Evolutionary conservation across 2,888 invertebrate genomes (phyloP), one percentile per base, ranked within the genome.

Genomic region (Drosophila cognata): DNA sequence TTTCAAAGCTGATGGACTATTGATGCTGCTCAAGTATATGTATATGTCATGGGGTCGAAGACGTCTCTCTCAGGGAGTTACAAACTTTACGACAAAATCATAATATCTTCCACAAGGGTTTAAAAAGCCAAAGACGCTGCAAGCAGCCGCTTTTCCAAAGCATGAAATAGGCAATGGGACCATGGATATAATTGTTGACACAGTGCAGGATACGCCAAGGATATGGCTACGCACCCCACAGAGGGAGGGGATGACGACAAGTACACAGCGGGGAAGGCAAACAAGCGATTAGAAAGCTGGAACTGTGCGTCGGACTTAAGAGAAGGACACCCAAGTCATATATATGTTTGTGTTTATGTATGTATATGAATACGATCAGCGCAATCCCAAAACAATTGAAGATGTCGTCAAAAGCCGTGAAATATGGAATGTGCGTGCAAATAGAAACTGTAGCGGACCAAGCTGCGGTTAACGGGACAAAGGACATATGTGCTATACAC

Each of bases 251-350:
- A 1, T 1, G 41, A 43, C 53, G 69, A 68, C 68, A 68, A 67
- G 46, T 63, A 48, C 21, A 51, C 48, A 41, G 46, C 29, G 43
- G 56, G 21, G n/a, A 0, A 43, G 28, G 18, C 16, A 29, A 68
- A 35, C 36, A 41, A 67, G 56, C 74, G 76, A 78, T 78, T 78
- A 78, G 75, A 21, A 38, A 18, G 33, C 56, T n/a, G n/a, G n/a
- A 41, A 56, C 55, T 55, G 55, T 28, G 38, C 28, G 55, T 55
- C 56, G 13, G 29, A 28, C 48, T 48, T 18, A 35, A 16, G 21
- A 35, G n/a, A 31, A 55, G 35, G 29, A 29, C 18, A 25, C 10
- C 36, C 31, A 28, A 52, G 72, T 65, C 73, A 50, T 4, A 38
- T 25, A 21, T 21, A 46, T 7, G 1, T 8, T 16, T 46, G 7